Percentiles rank a stretch among this genome's conserved stretches.
These are phyloP conservation scores for Apodemia hepburni DNA, from an alignment of 2,888 invertebrate species.

Conservation along the genomic window DNA sequence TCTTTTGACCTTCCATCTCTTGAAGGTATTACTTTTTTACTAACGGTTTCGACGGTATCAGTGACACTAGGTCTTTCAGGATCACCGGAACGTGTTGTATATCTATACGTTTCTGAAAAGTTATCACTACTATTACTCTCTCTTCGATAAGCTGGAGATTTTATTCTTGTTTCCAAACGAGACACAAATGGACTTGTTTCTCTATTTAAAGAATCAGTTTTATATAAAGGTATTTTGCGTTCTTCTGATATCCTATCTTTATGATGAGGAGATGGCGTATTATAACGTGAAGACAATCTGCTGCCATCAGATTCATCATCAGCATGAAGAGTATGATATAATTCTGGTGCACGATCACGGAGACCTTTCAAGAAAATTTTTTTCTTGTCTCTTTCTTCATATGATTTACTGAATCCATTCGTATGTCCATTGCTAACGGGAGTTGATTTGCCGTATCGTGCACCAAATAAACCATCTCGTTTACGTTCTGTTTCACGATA, in stretches of 20 bases:
- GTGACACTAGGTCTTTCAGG: constrained; percentile 84
- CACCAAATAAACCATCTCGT: constrained; percentile 76
- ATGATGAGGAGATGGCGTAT: constrained; percentile 69
- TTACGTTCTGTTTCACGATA: constrained; percentile 74
- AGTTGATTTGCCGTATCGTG: constrained; percentile 79
- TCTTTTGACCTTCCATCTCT: constrained; percentile 83
- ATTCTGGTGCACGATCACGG: constrained; percentile 85
- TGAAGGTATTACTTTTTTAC: constrained; percentile 84
- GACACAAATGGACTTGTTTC: constrained; percentile 71
- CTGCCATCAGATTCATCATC: constrained; percentile 79
- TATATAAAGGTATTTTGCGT: constrained; percentile 63
- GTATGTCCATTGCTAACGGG: constrained; percentile 69
- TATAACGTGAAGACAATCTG: constrained; percentile 65
- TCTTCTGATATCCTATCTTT: constrained; percentile 72
- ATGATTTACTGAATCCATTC: constrained; percentile 66
- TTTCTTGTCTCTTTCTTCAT: constrained; percentile 81
- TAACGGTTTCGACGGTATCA: constrained; percentile 84
- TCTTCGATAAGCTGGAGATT: constrained; percentile 76
- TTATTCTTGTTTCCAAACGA: constrained; percentile 65
- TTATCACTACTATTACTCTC: constrained; percentile 85
- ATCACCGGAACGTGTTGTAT: constrained; percentile 83
- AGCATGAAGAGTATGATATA: constrained; percentile 85
- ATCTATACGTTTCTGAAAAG: constrained; percentile 86
- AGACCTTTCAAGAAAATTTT: constrained; percentile 85
- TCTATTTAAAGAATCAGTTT: constrained; percentile 70